Conservation (phyloP, 2,797 vertebrate genomes). For the Enteromius argenteus region DNA sequence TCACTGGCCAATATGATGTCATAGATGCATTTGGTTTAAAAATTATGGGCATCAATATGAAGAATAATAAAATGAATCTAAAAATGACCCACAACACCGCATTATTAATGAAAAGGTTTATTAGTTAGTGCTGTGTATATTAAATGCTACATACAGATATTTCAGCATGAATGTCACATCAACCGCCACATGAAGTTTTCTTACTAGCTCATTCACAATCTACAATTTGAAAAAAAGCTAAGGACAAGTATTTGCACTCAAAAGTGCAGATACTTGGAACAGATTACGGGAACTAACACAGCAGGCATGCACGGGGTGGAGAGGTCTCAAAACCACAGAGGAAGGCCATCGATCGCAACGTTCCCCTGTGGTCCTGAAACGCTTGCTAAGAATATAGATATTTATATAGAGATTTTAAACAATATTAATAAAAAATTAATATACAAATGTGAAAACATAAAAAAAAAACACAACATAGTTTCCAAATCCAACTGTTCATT, state of each 20-base stretch:
- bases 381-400: slow-evolving; percentile 70
- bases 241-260: slow-evolving; percentile 64
- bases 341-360: slow-evolving; percentile 22
- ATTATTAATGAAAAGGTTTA: slow-evolving; percentile 76
- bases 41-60: background rate
- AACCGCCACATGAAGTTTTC: slow-evolving; percentile 72
- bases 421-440: slow-evolving; percentile 66
- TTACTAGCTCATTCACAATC: slow-evolving; percentile 78
- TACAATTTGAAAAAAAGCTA: slow-evolving; percentile 76
- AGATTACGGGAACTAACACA: slow-evolving; percentile 79
- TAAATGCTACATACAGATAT: slow-evolving; percentile 84
- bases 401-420: slow-evolving; percentile 71
- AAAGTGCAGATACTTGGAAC: slow-evolving; percentile 65
- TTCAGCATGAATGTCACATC: slow-evolving; percentile 79
- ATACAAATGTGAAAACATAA: slow-evolving; percentile 67
- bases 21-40: background rate
- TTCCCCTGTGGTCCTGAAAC: slow-evolving; percentile 67
- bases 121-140: slow-evolving; percentile 84
- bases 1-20: background rate
- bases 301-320: slow-evolving; percentile 79
- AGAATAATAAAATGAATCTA: background rate
- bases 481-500: slow-evolving; percentile 59
- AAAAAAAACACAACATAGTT: slow-evolving; percentile 60
- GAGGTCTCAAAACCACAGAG: slow-evolving; percentile 66
- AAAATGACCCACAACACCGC: background rate